phyloP scores from a whole-genome alignment of 2,888 invertebrate species.

The Agriotes lineatus region DNA sequence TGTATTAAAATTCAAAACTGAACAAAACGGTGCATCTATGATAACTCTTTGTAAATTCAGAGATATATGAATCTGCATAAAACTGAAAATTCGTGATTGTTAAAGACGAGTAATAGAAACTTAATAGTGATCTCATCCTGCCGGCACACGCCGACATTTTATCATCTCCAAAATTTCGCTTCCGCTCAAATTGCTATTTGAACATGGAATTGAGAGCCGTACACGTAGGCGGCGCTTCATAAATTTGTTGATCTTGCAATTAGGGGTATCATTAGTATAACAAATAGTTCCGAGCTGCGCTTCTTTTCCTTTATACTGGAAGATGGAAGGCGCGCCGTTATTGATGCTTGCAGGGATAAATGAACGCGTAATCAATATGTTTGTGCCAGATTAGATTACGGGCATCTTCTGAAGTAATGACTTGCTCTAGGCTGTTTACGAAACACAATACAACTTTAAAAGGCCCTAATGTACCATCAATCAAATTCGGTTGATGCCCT shows the following conservation, averaged over 20 bases:
- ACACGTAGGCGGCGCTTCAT: too few relatives aligned
- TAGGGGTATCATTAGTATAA: background rate
- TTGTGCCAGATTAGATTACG: slow-evolving; percentile 39
- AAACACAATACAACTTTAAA: slow-evolving; percentile 37
- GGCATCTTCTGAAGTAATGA: slow-evolving; percentile 28
- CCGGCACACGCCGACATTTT: too few relatives aligned
- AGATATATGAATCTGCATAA: too few relatives aligned
- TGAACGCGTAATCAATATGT: slow-evolving; percentile 39
- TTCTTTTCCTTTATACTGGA: background rate
- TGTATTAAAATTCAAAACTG: too few relatives aligned
- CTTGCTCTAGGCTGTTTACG: slow-evolving; percentile 36
- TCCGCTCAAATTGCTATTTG: too few relatives aligned
- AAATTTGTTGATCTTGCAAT: background rate
- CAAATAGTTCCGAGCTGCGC: background rate
- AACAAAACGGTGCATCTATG: too few relatives aligned
- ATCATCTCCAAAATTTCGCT: too few relatives aligned
- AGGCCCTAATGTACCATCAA: slow-evolving; percentile 40
- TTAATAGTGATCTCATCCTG: too few relatives aligned
- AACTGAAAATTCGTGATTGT: too few relatives aligned
- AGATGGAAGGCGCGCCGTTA: background rate
- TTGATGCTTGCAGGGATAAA: slow-evolving; percentile 2
- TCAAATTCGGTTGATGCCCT: slow-evolving; percentile 29
- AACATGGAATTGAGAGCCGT: too few relatives aligned
- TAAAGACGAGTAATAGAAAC: too few relatives aligned
- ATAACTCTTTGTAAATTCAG: too few relatives aligned